Base-by-base conservation (phyloP, 1,140 invertebrate genomes). In the Panonychus citri region DNA sequence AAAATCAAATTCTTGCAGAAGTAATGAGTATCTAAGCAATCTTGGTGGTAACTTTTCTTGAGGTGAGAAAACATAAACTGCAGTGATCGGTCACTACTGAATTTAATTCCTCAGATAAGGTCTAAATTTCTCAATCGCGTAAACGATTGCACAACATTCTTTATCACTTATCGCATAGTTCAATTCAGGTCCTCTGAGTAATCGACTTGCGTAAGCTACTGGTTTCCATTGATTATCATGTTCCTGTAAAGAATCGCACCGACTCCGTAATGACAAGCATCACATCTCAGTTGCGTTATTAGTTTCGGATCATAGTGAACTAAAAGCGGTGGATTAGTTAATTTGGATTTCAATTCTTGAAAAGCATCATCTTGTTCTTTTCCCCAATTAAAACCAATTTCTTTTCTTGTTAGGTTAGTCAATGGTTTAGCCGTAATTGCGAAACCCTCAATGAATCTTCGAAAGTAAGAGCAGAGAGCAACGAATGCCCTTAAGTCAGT, bases 401-500 rank as follows among this genome's bases (percentile, higher is more conserved):
- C 24, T n/a, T 52, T 52, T 30, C n/a, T 52, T 10, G 50, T 52
- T 15, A 52, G 21, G 10, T 52, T 21, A 7, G 50, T 52, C 24
- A 52, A n/a, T n/a, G 50, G 50, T 25, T 58, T 54, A 30, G 67
- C 61, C 25, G 67, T 50, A 17, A 57, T 52, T 3, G 69, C 65
- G 27, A 68, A 65, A 51, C 67, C 50, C 27, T 34, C n/a, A 64
- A 61, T 55, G 28, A 61, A 61, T 37, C 30, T 48, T 52, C 60
- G 51, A 42, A 57, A 62, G 19, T 53, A 62, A 24, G 26, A 28
- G n/a, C 37, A 53, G 10, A 59, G 28, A 3, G 57, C 60, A 17
- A 62, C 27, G 28, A 60, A 62, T 19, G 43, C 10, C 42, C 52
- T 4, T n/a, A 62, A 17, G 13, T 62, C 39, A 17, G 30, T 21